phyloP scores from a whole-genome alignment of 30 jellyfish, hydroid and myxozoan genomes.

The Chironex yamaguchii region DNA sequence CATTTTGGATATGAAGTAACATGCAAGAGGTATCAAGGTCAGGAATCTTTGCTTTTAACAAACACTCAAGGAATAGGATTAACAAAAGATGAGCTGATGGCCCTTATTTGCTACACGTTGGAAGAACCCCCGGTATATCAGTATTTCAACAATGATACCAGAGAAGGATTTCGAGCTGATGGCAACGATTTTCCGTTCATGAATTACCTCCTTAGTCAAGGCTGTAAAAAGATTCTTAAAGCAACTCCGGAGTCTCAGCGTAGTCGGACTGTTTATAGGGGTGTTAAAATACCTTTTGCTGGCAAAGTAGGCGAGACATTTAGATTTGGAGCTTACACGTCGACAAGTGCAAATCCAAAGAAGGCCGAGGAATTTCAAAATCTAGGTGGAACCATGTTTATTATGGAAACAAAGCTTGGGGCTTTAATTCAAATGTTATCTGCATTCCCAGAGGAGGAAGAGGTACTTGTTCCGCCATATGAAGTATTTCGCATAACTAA shows the following conservation, averaged over 20 bases:
- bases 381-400: conserved; percentile 39
- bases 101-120: conserved; percentile 67
- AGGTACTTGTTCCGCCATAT: conserved; percentile 68
- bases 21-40: conserved; percentile 29
- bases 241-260: conserved; percentile 12
- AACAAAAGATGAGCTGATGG: conserved; percentile 55
- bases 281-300: conserved; percentile 30
- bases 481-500: conserved; percentile 30
- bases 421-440: conserved; percentile 55
- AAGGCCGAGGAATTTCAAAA: conserved; percentile 54
- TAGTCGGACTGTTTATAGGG: conserved; percentile 47
- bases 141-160: conserved; percentile 60
- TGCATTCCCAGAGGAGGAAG: conserved; percentile 60
- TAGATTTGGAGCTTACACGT: conserved; percentile 66
- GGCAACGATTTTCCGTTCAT: conserved; percentile 74
- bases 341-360: conserved; percentile 37
- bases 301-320: conserved; percentile 58
- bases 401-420: conserved; percentile 56
- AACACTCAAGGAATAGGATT: conserved; percentile 30
- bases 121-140: conserved; percentile 74
- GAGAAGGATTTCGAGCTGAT: conserved; percentile 67
- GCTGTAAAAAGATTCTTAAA: conserved; percentile 53
- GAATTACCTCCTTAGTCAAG: conserved; percentile 64
- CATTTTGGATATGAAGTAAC: conserved; percentile 69
- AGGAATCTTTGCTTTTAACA: neutral